Conservation (phyloP, 2,113 vertebrate genomes). For the Cromileptes altivelis region DNA sequence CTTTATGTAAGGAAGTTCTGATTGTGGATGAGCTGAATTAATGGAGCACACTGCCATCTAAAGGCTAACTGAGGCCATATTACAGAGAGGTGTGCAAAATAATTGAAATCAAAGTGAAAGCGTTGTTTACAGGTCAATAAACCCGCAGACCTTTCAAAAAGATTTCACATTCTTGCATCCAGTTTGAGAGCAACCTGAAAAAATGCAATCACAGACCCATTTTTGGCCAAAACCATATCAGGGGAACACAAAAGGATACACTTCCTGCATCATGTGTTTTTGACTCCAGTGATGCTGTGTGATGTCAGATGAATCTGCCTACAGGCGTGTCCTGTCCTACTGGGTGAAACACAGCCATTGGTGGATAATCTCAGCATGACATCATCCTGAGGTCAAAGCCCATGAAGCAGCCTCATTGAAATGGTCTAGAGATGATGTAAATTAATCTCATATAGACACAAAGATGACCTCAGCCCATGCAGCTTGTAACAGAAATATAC, state of each 20-base stretch:
- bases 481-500: neutral
- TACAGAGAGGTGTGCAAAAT: neutral
- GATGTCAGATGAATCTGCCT: no score
- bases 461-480: neutral
- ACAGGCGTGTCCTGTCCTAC: neutral
- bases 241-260: neutral
- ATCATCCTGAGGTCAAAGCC: conserved; percentile 36
- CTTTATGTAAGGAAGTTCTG: neutral
- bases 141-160: neutral
- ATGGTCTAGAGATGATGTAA: conserved; percentile 39
- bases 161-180: neutral
- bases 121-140: neutral
- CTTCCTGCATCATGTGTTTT: no score
- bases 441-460: conserved; percentile 53
- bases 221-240: neutral
- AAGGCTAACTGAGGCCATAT: neutral
- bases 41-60: conserved; percentile 49
- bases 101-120: neutral
- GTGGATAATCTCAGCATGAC: conserved; percentile 46
- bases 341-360: conserved; percentile 13
- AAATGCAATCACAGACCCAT: neutral
- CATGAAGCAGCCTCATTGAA: conserved; percentile 22
- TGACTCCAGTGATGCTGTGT: no score
- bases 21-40: conserved; percentile 4
- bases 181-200: neutral